These are phyloP conservation scores for Columba janthina DNA, from an alignment of 2,113 vertebrate species.

Conservation along the genomic window DNA sequence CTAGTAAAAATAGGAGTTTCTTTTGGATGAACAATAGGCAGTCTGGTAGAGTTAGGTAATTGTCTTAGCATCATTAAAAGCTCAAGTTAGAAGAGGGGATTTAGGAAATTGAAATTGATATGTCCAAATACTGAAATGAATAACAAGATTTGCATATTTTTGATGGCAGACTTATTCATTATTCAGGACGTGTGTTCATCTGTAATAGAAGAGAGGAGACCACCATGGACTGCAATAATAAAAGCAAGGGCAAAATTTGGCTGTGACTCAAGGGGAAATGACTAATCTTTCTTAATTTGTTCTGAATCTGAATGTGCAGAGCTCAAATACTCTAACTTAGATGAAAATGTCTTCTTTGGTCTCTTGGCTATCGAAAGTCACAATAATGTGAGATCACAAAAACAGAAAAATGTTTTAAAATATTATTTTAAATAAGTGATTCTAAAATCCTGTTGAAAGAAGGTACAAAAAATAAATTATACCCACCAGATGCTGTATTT, in stretches of 20 bases:
- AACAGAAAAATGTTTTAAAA: neutral
- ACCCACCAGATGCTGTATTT: neutral
- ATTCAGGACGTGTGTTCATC: neutral
- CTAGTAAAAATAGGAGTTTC: neutral
- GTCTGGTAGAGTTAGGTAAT: slow-evolving; percentile 25
- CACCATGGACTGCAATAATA: neutral
- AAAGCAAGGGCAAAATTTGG: slow-evolving; percentile 39
- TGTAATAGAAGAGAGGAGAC: neutral
- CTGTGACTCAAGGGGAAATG: neutral
- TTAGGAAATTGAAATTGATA: slow-evolving; percentile 48
- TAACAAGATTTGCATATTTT: slow-evolving; percentile 42
- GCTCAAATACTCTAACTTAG: neutral
- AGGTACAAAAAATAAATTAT: neutral
- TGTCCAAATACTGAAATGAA: slow-evolving; percentile 41
- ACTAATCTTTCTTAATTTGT: slow-evolving; percentile 34
- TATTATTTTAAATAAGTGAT: neutral
- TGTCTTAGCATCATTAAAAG: slow-evolving; percentile 41
- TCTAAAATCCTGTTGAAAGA: neutral
- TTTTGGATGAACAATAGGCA: neutral
- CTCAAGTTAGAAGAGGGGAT: slow-evolving; percentile 22
- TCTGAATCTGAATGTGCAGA: neutral
- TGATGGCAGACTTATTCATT: slow-evolving; percentile 30
- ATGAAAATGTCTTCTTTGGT: neutral
- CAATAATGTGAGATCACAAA: neutral
- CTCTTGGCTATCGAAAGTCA: neutral